A percentile compares a stretch with the other conserved stretches of the same genome.
Conservation (phyloP, 2,888 invertebrate species). For the Rhodophaea formosa region DNA sequence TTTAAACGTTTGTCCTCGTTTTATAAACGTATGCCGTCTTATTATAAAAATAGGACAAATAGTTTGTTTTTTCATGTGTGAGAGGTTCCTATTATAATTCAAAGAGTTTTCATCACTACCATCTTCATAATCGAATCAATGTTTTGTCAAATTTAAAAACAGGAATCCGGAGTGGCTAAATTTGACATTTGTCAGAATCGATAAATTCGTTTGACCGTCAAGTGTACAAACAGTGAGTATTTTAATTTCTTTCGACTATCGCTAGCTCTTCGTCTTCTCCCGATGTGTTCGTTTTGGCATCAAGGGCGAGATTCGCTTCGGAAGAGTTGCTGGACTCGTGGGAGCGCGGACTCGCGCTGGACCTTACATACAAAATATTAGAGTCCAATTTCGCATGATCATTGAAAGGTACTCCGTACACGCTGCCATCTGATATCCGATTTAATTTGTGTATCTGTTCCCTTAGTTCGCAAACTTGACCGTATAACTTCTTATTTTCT, state of each 20-base stretch:
- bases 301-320: constrained; percentile 63
- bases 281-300: constrained; percentile 68
- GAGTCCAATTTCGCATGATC: constrained; percentile 57
- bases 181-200: constrained; percentile 2
- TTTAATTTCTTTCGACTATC: constrained; percentile 60
- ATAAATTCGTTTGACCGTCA: background rate
- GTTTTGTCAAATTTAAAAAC: too few relatives aligned
- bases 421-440: constrained; percentile 69
- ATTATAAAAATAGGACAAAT: too few relatives aligned
- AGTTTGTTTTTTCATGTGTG: too few relatives aligned
- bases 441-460: constrained; percentile 75
- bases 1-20: too few relatives aligned
- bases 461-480: constrained; percentile 70
- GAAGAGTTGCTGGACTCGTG: constrained; percentile 73
- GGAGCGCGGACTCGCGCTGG: constrained; percentile 66
- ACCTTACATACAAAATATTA: constrained; percentile 64
- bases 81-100: too few relatives aligned
- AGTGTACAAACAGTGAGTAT: constrained; percentile 17
- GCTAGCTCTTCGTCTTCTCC: constrained; percentile 74
- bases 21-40: too few relatives aligned
- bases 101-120: too few relatives aligned
- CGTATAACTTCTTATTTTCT: constrained; percentile 91
- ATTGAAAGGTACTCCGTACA: constrained; percentile 45
- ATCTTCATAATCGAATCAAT: too few relatives aligned
- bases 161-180: too few relatives aligned